Conservation (phyloP, 2,113 vertebrate species). For the Salvelinus sp. region DNA sequence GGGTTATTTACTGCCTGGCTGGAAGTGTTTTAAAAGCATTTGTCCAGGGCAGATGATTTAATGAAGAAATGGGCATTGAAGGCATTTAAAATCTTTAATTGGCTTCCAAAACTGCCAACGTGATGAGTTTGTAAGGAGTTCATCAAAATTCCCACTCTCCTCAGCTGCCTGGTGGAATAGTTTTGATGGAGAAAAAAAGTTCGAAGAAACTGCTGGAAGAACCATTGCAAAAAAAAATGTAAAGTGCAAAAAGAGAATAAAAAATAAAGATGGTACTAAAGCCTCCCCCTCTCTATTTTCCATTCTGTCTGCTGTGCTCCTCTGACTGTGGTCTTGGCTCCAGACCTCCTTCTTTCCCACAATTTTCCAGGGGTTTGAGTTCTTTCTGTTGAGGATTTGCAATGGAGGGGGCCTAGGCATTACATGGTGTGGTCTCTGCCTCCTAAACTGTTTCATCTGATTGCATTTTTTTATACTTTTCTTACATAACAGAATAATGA, state of each 20-base stretch:
- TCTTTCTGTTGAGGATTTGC: constrained; percentile 11
- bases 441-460: constrained; percentile 16
- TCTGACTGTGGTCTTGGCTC: not conserved
- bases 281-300: not conserved
- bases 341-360: not conserved
- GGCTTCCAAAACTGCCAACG: no score
- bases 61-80: no score
- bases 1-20: not conserved
- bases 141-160: no score
- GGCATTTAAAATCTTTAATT: no score
- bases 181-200: no score
- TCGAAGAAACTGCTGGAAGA: not conserved
- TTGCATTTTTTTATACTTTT: constrained; percentile 3
- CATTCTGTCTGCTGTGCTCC: constrained; percentile 11
- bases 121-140: no score
- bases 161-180: no score
- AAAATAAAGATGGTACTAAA: constrained; percentile 6
- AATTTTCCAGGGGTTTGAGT: constrained; percentile 18
- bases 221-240: not conserved
- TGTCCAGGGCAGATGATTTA: no score
- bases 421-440: constrained; percentile 15
- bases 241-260: not conserved
- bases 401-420: constrained; percentile 12
- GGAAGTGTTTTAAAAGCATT: no score
- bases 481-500: not conserved